phyloP scores from a whole-genome alignment of 2,797 vertebrate genomes.

The Odontamblyopus rebecca region DNA sequence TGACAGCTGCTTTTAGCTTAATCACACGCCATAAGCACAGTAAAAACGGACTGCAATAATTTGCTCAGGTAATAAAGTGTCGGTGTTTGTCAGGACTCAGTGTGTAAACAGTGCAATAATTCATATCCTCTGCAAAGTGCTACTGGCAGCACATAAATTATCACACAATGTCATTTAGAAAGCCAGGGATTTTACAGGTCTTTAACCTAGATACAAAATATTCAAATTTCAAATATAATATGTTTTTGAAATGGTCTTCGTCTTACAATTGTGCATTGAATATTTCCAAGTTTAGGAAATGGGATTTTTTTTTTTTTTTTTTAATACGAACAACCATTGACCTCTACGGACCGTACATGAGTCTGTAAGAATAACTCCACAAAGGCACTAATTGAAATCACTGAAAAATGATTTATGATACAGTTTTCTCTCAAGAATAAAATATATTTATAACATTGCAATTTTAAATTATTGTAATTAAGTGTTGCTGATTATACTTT shows the following conservation, averaged over 20 bases:
- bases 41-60: constrained; percentile 70
- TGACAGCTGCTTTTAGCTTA: constrained; percentile 77
- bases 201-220: constrained; percentile 45
- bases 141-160: constrained; percentile 56
- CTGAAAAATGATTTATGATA: constrained; percentile 10
- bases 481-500: constrained; percentile 78
- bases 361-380: constrained; percentile 3
- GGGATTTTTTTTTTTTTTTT: no score
- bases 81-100: constrained; percentile 70
- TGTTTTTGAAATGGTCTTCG: no score
- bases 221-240: not conserved
- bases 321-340: no score
- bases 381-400: not conserved
- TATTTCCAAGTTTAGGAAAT: no score
- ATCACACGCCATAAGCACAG: constrained; percentile 68
- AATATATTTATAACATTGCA: constrained; percentile 32
- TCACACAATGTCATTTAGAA: constrained; percentile 50
- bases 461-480: constrained; percentile 62
- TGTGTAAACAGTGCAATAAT: constrained; percentile 71
- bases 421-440: constrained; percentile 35
- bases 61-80: constrained; percentile 74
- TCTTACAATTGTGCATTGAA: no score
- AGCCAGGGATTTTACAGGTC: constrained; percentile 49
- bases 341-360: not conserved
- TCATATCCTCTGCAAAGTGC: constrained; percentile 63